Base-by-base conservation (phyloP, 2,797 vertebrate genomes). In the Sphenodon punctatus region DNA sequence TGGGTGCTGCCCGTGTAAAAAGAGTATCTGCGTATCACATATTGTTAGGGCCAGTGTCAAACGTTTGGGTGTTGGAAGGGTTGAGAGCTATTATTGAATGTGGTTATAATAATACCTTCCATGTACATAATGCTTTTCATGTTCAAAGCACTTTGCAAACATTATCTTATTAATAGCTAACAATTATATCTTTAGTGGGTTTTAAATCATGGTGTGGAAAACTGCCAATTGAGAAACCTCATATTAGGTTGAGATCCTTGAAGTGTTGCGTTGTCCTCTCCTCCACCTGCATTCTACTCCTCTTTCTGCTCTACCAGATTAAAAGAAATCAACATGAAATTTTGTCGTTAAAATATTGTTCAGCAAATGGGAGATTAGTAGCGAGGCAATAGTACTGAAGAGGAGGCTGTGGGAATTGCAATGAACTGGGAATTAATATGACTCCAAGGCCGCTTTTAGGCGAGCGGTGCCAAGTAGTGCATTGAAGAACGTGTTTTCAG, bases 141-240 rank as follows among this genome's bases (percentile, higher is more conserved):
- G 0, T 72, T 88, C 82, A 83, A 88, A 86, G 69, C 45, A 63
- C 49, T 48, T 53, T 80, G 72, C 74, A 82, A 88, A 85, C 70
- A 68, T 87, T 15, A n/a, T 75, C 46, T 75, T 80, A 85, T 82
- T 92, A 88, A 86, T 66, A 89, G 79, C 61, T 60, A 82, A 49
- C 80, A 85, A 72, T 80, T 82, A 60, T 59, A 78, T 25, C 19
- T 66, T 61, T 71, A 79, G 82, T 91, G 91, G 16, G 46, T 88
- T 92, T 95, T 91, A 93, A 94, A 92, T 87, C 90, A 76, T 75
- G 82, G 84, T 84, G 88, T 87, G 92, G 82, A 86, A 84, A 93
- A 78, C 77, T 89, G 65, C 81, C 91, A 79, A 91, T 92, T 94
- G 88, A 94, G 92, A 94, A 90, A 85, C 78, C 87, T 92, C 82